phyloP scores from a whole-genome alignment of 2,888 invertebrate species.

The Tiliacea aurago region DNA sequence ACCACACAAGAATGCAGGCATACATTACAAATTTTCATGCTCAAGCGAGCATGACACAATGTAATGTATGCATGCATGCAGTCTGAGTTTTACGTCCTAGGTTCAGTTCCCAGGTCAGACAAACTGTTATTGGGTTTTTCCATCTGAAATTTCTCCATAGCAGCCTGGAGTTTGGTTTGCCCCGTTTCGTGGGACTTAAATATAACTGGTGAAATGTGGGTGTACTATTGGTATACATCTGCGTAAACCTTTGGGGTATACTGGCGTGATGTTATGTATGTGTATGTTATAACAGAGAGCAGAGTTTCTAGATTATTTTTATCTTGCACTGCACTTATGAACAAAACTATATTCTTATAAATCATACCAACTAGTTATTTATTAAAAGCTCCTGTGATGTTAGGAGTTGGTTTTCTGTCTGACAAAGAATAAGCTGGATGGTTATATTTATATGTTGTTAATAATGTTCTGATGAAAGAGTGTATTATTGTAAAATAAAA shows the following conservation, averaged over 20 bases:
- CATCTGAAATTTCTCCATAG: background rate
- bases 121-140: background rate
- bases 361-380: background rate
- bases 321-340: background rate
- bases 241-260: background rate
- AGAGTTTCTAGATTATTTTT: background rate
- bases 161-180: background rate
- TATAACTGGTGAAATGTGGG: background rate
- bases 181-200: background rate
- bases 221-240: background rate
- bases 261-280: background rate
- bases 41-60: no score
- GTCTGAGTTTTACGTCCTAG: no score
- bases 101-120: no score
- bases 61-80: no score
- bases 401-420: background rate
- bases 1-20: no score
- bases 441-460: background rate
- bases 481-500: conserved; percentile 42
- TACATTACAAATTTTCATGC: no score
- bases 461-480: background rate
- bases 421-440: conserved; percentile 3
- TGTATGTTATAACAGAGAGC: background rate
- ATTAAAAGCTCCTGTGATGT: background rate
- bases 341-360: background rate